Base-by-base conservation (phyloP, 2,113 vertebrate species). In the Conger conger region DNA sequence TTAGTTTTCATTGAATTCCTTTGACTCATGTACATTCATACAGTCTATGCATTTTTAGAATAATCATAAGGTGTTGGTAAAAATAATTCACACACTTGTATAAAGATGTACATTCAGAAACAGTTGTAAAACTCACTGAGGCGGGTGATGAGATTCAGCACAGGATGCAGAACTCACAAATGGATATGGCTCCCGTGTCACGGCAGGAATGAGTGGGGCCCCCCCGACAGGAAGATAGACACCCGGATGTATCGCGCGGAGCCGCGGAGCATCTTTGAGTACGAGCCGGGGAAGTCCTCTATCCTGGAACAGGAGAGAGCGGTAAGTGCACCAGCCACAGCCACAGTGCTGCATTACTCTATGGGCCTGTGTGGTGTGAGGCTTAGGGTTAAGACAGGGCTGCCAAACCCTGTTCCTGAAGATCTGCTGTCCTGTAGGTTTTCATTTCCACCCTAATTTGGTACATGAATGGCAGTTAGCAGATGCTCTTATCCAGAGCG, bases 231-330 rank as follows among this genome's bases (percentile, higher is more conserved):
- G 88, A 99, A 99, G 92, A 98, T 99, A 35, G 98, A 99, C 87
- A 99, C 98, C 1, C 95, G 98, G 63, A 98, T 95, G 92, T 99
- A 99, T 88, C 97, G 98, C 0, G 99, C 98, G 1, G 98, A 99
- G 88, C 98, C 98, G 23, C 96, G 97, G 91, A 99, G 98, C 88
- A 99, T 99, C 92, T 99, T 99, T 94, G 98, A 99, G 73, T 99
- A 99, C 1, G 98, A 99, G 90, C 98, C 98, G 0, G 98, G 98
- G 78, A 99, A 98, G 89, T 99, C 98, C 1, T 99, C 98, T 0
- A 97, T 99, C 90, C 94, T 99, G 85, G 97, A 99, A 80, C 98
- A 98, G 0, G 98, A 99, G 89, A 60, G 76, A 38, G 27, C 76
- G 23, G 76, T 78, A 78, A 78, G 76, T 78, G 36, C 36, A 18